Conservation (phyloP, 2,888 invertebrate genomes). For the Acrobasis repandana region DNA sequence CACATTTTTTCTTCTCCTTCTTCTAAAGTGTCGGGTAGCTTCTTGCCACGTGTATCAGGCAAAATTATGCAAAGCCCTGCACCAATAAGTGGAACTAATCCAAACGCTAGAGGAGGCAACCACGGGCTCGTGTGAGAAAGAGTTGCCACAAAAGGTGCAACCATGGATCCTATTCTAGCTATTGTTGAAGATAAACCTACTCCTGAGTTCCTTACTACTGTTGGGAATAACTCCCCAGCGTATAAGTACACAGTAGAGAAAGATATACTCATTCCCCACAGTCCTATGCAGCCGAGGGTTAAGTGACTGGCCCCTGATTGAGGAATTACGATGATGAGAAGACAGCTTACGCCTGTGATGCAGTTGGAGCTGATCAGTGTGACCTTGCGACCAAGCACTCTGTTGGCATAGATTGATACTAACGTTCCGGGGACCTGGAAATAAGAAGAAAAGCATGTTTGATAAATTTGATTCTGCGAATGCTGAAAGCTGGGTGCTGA, state of each 20-base stretch:
- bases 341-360: constrained; percentile 85
- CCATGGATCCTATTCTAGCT: constrained; percentile 92
- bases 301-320: constrained; percentile 76
- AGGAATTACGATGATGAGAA: constrained; percentile 84
- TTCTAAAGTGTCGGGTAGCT: constrained; percentile 90
- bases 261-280: constrained; percentile 91
- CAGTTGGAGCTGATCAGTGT: constrained; percentile 86
- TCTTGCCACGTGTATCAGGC: constrained; percentile 90
- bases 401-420: constrained; percentile 85
- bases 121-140: constrained; percentile 79
- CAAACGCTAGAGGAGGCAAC: constrained; percentile 89
- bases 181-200: constrained; percentile 93
- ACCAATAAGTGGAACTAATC: constrained; percentile 86
- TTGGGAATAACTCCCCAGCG: constrained; percentile 94
- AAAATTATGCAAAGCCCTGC: constrained; percentile 86
- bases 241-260: constrained; percentile 95
- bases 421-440: constrained; percentile 84
- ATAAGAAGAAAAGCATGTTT: constrained; percentile 27
- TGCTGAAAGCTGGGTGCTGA: not conserved
- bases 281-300: constrained; percentile 87
- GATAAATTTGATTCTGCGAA: not conserved
- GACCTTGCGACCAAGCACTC: constrained; percentile 85
- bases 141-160: constrained; percentile 92
- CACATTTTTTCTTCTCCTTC: constrained; percentile 86
- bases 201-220: constrained; percentile 93